These are phyloP conservation scores for Ctenopoma multispine DNA, from an alignment of 2,797 vertebrate genomes.

Conservation along the genomic window DNA sequence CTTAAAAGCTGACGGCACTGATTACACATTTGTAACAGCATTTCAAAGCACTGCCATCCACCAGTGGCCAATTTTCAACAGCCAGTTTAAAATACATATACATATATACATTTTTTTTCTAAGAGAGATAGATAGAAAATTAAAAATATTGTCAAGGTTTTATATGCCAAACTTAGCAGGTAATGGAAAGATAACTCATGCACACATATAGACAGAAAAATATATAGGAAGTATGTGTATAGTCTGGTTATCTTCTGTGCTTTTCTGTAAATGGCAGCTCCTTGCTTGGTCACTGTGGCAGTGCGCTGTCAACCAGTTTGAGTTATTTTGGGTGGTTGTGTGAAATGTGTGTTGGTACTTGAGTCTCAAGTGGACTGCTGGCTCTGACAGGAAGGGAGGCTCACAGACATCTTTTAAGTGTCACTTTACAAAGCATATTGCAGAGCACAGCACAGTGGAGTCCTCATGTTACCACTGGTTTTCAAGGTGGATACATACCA, in stretches of 20 bases:
- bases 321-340: slow-evolving; percentile 74
- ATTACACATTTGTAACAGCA: slow-evolving; percentile 65
- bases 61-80: slow-evolving; percentile 31
- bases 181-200: slow-evolving; percentile 20
- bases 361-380: slow-evolving; percentile 74
- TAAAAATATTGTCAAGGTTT: slow-evolving; percentile 10
- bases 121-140: slow-evolving; percentile 20
- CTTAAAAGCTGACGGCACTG: slow-evolving; percentile 47
- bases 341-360: slow-evolving; percentile 76
- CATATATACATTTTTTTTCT: slow-evolving; percentile 22
- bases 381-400: slow-evolving; percentile 73
- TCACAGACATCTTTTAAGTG: slow-evolving; percentile 72
- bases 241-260: slow-evolving; percentile 11
- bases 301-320: slow-evolving; percentile 24
- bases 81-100: slow-evolving; percentile 37
- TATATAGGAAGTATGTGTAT: not conserved
- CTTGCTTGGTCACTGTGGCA: slow-evolving; percentile 38
- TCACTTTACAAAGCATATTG: slow-evolving; percentile 71
- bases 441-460: slow-evolving; percentile 42
- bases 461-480: slow-evolving; percentile 30
- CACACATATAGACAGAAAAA: not conserved
- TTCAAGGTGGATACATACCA: slow-evolving; percentile 47
- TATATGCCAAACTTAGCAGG: slow-evolving; percentile 22
- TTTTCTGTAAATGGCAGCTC: slow-evolving; percentile 39
- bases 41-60: slow-evolving; percentile 57